Base-by-base conservation (phyloP, 2,888 invertebrate species). In the Neoascia interrupta region DNA sequence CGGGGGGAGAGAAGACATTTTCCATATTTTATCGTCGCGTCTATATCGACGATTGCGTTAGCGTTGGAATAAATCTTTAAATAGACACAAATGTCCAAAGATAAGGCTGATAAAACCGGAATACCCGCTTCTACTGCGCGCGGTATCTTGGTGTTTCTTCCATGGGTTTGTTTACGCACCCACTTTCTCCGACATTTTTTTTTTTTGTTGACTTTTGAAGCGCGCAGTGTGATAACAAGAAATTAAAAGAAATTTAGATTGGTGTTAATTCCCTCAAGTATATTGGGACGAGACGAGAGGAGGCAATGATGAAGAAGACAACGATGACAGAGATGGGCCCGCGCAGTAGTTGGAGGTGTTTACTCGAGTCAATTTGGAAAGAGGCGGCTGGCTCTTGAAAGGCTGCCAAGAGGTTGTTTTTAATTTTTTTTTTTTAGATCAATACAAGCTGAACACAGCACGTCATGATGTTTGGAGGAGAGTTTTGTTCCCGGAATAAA, bases 91-190 rank as follows among this genome's bases (percentile, higher is more conserved):
- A 70, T 58, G 58, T 21, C 26, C 16, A 19, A 43, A 37, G 76
- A 76, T 60, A 76, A 76, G 72, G 37, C 11, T 64, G 72, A 64
- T 76, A 76, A 76, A 76, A 72, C 64, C 70, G 58, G 76, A 75
- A 63, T 61, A 69, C 21, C 53, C 54, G 47, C 45, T 45, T 68
- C 19, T 36, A 18, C 18, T 16, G 28, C 5, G 10, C 6, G 5
- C n/a, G 31, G 31, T 43, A 23, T 23, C 26, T 54, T 45, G 47
- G 3, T 56, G 41, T 69, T 68, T 34, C 45, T 47, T 74, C 36
- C 19, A 43, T 19, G 56, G n/a, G 49, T 61, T 75, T 75, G 69
- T 75, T 70, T 63, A 61, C 56, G 56, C 69, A 63, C 63, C 56
- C 51, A 75, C 75, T 75, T 75, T 75, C 75, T 70, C 75, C 56